Evolutionary conservation across 1,140 invertebrate genomes (phyloP).

Genomic region (Antheraea pernyi): DNA sequence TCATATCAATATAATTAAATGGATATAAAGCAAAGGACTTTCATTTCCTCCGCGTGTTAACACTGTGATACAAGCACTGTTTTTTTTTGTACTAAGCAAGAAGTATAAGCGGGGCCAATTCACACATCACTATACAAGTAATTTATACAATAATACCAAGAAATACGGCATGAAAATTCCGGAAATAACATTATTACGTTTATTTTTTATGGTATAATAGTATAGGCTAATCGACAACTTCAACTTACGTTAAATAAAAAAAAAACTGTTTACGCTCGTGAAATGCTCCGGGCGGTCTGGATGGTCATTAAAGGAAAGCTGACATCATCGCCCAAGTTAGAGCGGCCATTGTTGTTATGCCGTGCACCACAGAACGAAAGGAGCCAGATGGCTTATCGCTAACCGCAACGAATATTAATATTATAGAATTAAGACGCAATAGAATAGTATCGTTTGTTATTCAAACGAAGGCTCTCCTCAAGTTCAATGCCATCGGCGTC

Average conservation of each 20-base stretch:
- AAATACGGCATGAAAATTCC: too few species aligned
- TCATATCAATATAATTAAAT: too few species aligned
- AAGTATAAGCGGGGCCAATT: too few species aligned
- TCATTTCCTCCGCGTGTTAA: too few species aligned
- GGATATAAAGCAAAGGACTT: too few species aligned
- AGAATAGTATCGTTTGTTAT: constrained; percentile 35
- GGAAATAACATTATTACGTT: too few species aligned
- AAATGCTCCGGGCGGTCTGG: constrained; percentile 48
- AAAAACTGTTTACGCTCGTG: constrained; percentile 44
- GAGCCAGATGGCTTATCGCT: constrained; percentile 60
- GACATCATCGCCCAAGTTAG: constrained; percentile 72
- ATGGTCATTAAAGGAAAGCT: constrained; percentile 59
- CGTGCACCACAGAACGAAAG: constrained; percentile 45
- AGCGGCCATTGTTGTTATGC: constrained; percentile 63
- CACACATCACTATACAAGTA: too few species aligned
- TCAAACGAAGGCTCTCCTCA: constrained; percentile 40
- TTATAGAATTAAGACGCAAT: constrained; percentile 38
- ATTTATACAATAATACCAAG: too few species aligned
- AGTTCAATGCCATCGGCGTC: constrained; percentile 62
- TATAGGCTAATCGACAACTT: constrained; percentile 21
- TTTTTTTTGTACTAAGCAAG: too few species aligned
- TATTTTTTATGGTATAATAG: too few species aligned
- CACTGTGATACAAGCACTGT: too few species aligned
- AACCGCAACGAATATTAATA: constrained; percentile 57
- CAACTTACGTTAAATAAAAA: constrained; percentile 36